Conservation (phyloP, 2,888 invertebrate species). For the Sylvicola cinctus region DNA sequence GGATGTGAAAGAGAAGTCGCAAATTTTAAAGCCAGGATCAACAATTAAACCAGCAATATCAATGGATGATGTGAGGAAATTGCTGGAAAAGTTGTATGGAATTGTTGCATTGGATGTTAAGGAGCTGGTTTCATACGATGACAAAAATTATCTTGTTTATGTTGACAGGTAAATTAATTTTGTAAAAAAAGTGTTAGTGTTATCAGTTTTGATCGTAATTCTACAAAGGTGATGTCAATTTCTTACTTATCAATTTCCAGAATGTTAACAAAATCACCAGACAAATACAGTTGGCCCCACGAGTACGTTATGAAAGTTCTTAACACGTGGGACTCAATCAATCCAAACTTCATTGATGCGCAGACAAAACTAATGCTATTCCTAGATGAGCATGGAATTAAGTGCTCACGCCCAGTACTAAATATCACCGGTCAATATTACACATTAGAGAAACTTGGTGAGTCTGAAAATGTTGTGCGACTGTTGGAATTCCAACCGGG, state of each 20-base stretch:
- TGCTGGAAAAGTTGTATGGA: conserved; percentile 22
- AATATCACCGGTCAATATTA: conserved; percentile 43
- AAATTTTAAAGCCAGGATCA: conserved; percentile 18
- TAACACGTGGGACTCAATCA: conserved; percentile 61
- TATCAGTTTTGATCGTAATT: too few relatives aligned
- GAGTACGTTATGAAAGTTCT: conserved; percentile 68
- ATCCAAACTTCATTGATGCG: conserved; percentile 42
- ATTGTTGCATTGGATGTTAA: conserved; percentile 18
- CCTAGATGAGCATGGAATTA: conserved; percentile 41
- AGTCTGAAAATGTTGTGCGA: conserved; percentile 44
- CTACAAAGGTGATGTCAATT: too few relatives aligned
- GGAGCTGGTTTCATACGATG: conserved; percentile 23
- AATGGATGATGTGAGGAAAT: conserved; percentile 15
- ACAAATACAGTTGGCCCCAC: conserved; percentile 30
- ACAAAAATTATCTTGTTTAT: conserved; percentile 21
- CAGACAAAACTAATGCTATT: conserved; percentile 54
- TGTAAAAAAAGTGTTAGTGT: too few relatives aligned
- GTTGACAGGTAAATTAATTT: conserved; percentile 23
- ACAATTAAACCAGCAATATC: conserved; percentile 20
- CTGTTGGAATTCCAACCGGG: conserved; percentile 62
- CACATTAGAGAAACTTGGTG: conserved; percentile 29
- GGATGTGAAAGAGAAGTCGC: neutral
- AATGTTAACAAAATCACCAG: conserved; percentile 29
- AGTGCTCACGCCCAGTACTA: conserved; percentile 47
- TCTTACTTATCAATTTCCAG: too few relatives aligned